Percentiles rank a stretch among this genome's conserved stretches.
Evolutionary conservation across 2,797 vertebrate genomes (phyloP).

Genomic region (Neoniphon sammara): DNA sequence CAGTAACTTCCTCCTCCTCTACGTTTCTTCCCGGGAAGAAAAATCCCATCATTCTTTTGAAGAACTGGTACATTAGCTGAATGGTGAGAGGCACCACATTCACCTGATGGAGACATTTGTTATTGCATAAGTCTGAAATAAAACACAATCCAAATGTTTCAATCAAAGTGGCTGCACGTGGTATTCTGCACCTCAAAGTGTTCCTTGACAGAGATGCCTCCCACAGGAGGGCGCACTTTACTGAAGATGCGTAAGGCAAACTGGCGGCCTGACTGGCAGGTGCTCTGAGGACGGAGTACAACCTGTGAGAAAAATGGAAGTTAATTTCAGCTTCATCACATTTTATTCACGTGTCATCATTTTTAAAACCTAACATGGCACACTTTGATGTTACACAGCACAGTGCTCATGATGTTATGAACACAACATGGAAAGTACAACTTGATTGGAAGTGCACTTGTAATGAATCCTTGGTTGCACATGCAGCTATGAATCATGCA

Average conservation of each 20-base stretch:
- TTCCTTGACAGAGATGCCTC: conserved; percentile 98
- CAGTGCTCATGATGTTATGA: conserved; percentile 13
- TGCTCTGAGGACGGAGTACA: conserved; percentile 94
- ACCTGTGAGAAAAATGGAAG: conserved; percentile 81
- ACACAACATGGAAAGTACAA: conserved; percentile 26
- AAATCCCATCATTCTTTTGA: conserved; percentile 99
- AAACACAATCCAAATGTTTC: background rate
- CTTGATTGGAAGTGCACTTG: conserved; percentile 1
- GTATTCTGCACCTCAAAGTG: conserved; percentile 91
- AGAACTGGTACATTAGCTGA: conserved; percentile 99
- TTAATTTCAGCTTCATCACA: background rate
- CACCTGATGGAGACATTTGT: conserved; percentile 81
- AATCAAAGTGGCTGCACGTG: background rate
- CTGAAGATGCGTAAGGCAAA: conserved; percentile 97
- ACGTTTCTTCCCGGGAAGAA: conserved; percentile 97
- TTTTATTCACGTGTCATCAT: background rate
- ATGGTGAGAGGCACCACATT: conserved; percentile 98
- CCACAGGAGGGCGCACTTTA: conserved; percentile 97
- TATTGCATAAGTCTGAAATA: background rate
- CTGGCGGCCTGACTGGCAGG: conserved; percentile 93
- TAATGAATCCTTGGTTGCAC: conserved; percentile 17
- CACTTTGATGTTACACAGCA: conserved; percentile 5
- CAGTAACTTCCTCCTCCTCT: conserved; percentile 96
- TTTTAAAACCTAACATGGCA: background rate
- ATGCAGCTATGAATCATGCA: conserved; percentile 64